Percentiles rank a stretch among this genome's conserved stretches.
Conservation (phyloP, 2,113 vertebrate species). For the Benitochromis conjunctus region DNA sequence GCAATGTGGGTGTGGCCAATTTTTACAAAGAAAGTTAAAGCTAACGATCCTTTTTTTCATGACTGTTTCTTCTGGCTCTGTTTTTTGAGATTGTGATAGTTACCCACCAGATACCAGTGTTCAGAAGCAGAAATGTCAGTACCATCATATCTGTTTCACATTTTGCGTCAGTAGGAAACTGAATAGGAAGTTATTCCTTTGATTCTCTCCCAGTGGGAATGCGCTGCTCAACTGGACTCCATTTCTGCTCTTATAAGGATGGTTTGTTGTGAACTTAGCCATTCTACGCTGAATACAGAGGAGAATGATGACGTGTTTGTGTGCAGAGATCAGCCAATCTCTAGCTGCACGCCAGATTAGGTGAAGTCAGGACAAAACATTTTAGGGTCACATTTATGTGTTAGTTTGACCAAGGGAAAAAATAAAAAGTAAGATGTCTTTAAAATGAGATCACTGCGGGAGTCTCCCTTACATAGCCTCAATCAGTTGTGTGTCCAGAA, state of each 20-base stretch:
- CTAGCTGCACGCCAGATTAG: background rate
- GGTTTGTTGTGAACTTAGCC: background rate
- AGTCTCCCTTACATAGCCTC: slow-evolving; percentile 27
- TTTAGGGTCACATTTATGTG: background rate
- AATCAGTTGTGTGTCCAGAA: background rate
- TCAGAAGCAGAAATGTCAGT: background rate
- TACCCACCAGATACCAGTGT: no score
- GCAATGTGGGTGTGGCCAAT: background rate
- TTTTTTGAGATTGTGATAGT: background rate
- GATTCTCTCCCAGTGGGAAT: background rate
- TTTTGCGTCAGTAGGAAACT: background rate
- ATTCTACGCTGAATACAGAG: background rate
- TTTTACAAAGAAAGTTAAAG: background rate
- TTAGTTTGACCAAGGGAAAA: background rate
- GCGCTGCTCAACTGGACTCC: background rate
- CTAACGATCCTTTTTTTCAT: background rate
- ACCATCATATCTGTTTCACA: background rate
- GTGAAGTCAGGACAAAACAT: slow-evolving; percentile 22
- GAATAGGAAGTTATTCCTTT: background rate
- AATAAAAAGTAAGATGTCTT: background rate
- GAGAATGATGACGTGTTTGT: background rate
- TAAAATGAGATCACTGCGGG: slow-evolving; percentile 35
- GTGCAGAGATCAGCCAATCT: background rate
- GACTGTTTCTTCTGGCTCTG: background rate
- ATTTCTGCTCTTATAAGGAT: slow-evolving; percentile 49